These are phyloP conservation scores for Xestia rhomboidea DNA, from an alignment of 2,888 invertebrate genomes.

Conservation along the genomic window DNA sequence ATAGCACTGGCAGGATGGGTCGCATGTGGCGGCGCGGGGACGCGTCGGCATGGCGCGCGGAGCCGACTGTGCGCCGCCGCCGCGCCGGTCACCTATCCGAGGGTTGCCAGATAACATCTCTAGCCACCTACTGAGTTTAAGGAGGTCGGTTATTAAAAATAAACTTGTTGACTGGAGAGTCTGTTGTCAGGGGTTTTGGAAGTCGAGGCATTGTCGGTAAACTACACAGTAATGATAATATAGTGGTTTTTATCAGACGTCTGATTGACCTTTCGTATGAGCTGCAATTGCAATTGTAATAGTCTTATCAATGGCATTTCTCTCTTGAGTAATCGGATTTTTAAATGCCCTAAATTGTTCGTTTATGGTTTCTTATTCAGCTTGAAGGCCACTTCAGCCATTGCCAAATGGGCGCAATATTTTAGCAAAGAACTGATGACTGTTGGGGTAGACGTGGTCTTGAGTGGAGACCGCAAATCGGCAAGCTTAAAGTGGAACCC, in stretches of 20 bases:
- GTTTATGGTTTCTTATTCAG: not conserved
- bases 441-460: not conserved
- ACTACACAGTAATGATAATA: not conserved
- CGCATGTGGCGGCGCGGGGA: slow-evolving; percentile 58
- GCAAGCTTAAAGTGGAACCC: not conserved
- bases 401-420: not conserved
- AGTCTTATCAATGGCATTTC: not conserved
- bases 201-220: not conserved
- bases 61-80: slow-evolving; percentile 54
- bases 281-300: not conserved
- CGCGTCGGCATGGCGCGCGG: slow-evolving; percentile 63
- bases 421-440: not conserved
- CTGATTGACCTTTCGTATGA: not conserved
- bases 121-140: slow-evolving; percentile 51
- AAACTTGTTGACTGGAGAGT: slow-evolving; percentile 9
- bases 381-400: not conserved
- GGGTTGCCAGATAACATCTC: slow-evolving; percentile 59
- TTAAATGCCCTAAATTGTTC: not conserved
- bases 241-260: not conserved
- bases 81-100: slow-evolving; percentile 66
- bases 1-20: slow-evolving; percentile 37
- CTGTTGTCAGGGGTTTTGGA: not conserved
- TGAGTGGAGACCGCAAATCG: not conserved
- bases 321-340: not conserved
- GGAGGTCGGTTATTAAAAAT: slow-evolving; percentile 39